Conservation (phyloP, 1,140 invertebrate species). For the Lerema accius region DNA sequence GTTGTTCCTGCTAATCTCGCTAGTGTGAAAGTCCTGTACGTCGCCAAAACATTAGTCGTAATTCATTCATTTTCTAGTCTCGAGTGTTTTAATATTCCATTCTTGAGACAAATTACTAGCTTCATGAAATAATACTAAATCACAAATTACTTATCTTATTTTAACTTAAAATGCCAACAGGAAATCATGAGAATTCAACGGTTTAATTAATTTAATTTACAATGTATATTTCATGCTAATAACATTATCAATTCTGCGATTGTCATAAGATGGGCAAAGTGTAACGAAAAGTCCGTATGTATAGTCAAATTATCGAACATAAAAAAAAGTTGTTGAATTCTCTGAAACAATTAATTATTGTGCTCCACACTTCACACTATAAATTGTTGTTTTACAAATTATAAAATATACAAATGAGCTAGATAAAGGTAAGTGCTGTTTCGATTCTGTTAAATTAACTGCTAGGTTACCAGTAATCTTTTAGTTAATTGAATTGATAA, state of each 20-base stretch:
- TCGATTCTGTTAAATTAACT: neutral
- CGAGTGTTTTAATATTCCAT: neutral
- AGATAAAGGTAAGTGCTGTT: neutral
- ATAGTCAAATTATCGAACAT: too few relatives aligned
- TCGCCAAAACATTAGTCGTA: neutral
- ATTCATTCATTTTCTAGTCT: neutral
- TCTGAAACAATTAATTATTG: too few relatives aligned
- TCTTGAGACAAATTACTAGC: neutral
- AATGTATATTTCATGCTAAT: too few relatives aligned
- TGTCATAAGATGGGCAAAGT: too few relatives aligned
- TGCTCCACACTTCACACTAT: too few relatives aligned
- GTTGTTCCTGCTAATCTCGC: neutral
- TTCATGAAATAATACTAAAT: neutral
- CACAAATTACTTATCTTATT: neutral
- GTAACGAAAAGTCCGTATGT: too few relatives aligned
- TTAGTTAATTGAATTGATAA: neutral
- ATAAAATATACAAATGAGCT: neutral
- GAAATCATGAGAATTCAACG: too few relatives aligned
- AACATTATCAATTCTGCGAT: too few relatives aligned
- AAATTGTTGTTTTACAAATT: too few relatives aligned
- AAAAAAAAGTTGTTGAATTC: too few relatives aligned
- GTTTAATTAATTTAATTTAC: too few relatives aligned
- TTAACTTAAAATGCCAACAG: neutral
- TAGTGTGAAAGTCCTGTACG: neutral
- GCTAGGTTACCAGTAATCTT: neutral